These are phyloP conservation scores for Pimpla rufipes DNA, from an alignment of 2,888 invertebrate species.

Conservation along the genomic window DNA sequence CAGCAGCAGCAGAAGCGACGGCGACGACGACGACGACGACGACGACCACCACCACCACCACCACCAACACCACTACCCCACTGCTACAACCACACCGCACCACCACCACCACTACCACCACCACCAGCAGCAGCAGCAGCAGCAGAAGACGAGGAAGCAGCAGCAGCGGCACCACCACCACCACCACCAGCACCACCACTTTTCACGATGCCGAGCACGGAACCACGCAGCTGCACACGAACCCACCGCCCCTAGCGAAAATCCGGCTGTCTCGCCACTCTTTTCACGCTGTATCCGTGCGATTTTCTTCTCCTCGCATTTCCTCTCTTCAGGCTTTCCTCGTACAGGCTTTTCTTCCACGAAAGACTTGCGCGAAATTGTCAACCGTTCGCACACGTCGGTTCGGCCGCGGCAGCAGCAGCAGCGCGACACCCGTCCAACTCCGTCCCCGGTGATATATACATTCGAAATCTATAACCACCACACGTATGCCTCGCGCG, in stretches of 20 bases:
- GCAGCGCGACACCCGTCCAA: neutral
- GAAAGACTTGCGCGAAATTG: too few species aligned
- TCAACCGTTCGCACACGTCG: too few species aligned
- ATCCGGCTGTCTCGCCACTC: conserved; percentile 45
- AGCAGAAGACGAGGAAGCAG: too few species aligned
- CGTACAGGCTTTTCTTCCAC: too few species aligned
- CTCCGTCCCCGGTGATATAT: conserved; percentile 5
- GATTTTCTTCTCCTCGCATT: conserved; percentile 10
- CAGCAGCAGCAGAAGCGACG: conserved; percentile 15
- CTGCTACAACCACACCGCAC: too few species aligned
- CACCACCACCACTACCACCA: neutral
- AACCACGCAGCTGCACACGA: conserved; percentile 56
- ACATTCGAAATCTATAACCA: conserved; percentile 12
- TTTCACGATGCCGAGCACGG: conserved; percentile 57
- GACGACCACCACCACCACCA: conserved; percentile 35
- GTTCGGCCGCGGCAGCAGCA: too few species aligned
- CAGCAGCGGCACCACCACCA: conserved; percentile 6
- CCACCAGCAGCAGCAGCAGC: neutral
- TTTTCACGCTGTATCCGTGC: neutral
- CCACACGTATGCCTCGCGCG: neutral
- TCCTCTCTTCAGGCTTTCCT: neutral
- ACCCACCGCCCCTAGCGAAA: conserved; percentile 38
- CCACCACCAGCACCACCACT: conserved; percentile 29
- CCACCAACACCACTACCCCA: neutral
- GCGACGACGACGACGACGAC: conserved; percentile 52